These are phyloP conservation scores for Donacobius atricapilla DNA, from an alignment of 2,113 vertebrate species.

Conservation along the genomic window DNA sequence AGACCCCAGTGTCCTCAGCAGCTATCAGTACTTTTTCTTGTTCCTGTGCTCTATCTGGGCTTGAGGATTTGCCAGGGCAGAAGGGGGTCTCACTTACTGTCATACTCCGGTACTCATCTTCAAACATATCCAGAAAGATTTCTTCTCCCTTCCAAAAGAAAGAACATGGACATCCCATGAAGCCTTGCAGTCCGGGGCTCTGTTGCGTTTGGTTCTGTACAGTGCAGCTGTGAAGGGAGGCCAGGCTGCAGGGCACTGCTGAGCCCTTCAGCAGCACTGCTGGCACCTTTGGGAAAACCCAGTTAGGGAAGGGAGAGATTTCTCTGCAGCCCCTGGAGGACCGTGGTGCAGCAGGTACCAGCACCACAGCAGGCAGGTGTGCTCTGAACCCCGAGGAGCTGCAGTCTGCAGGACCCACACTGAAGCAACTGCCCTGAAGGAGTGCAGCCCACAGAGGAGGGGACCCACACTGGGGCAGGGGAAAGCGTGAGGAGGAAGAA, in stretches of 20 bases:
- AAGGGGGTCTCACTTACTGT: constrained; percentile 76
- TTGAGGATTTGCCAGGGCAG: neutral
- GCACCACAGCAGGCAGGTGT: neutral
- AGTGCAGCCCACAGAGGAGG: neutral
- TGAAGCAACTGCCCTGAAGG: neutral
- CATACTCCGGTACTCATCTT: constrained; percentile 97
- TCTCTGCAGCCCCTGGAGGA: neutral
- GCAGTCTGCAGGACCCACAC: neutral
- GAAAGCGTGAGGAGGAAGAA: neutral
- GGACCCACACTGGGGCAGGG: neutral
- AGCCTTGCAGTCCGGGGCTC: neutral
- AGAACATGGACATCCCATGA: neutral
- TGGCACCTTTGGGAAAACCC: neutral
- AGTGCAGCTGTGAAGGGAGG: neutral
- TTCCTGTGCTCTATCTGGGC: neutral
- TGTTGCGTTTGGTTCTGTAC: neutral
- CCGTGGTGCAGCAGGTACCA: accelerated
- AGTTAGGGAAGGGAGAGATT: neutral
- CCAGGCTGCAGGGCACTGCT: neutral
- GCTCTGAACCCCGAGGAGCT: neutral
- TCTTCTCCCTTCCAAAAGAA: constrained; percentile 87
- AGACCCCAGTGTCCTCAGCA: neutral
- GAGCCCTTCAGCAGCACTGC: neutral
- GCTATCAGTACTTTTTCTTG: neutral
- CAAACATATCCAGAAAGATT: constrained; percentile 99